phyloP scores from a whole-genome alignment of 1,140 invertebrate genomes.

The Drosophila murphyi region DNA sequence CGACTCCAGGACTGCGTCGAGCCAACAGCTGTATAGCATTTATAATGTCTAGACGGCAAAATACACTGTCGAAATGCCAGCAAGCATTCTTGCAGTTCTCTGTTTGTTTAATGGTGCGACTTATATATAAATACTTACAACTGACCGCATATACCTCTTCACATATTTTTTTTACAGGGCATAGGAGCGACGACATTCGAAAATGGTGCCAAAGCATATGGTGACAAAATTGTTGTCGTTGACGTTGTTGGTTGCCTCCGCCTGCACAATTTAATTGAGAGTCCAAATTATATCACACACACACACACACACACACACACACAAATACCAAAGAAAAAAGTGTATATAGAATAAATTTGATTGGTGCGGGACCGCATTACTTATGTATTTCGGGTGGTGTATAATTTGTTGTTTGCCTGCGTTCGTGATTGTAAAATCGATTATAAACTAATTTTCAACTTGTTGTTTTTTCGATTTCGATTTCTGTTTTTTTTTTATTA shows the following conservation, averaged over 20 bases:
- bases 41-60: neutral
- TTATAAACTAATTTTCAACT: slow-evolving; percentile 81
- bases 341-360: slow-evolving; percentile 12
- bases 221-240: slow-evolving; percentile 71
- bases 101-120: neutral
- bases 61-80: slow-evolving; percentile 7
- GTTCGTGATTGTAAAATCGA: slow-evolving; percentile 78
- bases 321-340: neutral
- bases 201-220: slow-evolving; percentile 74
- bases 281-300: slow-evolving; percentile 66
- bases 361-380: slow-evolving; percentile 20
- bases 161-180: neutral
- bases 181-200: slow-evolving; percentile 44
- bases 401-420: slow-evolving; percentile 60
- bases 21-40: neutral
- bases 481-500: neutral
- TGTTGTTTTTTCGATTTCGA: neutral
- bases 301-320: slow-evolving; percentile 3
- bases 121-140: neutral
- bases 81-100: neutral
- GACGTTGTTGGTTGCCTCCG: slow-evolving; percentile 49
- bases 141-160: neutral
- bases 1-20: slow-evolving; percentile 51
- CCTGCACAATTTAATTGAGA: slow-evolving; percentile 80
- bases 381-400: slow-evolving; percentile 18